Conservation (phyloP, 2,888 invertebrate species). For the Lithophane leautieri region DNA sequence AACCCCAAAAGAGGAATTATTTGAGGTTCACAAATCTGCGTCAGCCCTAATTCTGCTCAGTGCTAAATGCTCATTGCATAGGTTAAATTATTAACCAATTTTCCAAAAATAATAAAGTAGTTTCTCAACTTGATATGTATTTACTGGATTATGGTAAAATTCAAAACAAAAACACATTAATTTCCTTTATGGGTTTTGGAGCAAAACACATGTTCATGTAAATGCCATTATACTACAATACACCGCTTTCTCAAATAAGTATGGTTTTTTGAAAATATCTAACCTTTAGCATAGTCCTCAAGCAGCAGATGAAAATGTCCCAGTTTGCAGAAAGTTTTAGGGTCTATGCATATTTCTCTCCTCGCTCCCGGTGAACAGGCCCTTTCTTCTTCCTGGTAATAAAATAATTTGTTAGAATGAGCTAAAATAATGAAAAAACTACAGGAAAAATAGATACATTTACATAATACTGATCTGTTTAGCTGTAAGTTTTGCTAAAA, state of each 20-base stretch:
- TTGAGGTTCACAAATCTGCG: background rate
- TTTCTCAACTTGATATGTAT: background rate
- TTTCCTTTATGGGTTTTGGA: too few relatives aligned
- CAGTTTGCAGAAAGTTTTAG: slow-evolving; percentile 97
- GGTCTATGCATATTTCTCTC: slow-evolving; percentile 94
- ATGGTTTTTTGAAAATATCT: slow-evolving; percentile 12
- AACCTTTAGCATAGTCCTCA: slow-evolving; percentile 98
- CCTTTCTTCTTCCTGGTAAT: slow-evolving; percentile 85
- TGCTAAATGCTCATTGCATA: background rate
- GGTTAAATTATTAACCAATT: background rate
- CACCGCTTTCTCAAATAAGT: background rate
- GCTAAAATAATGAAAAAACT: background rate
- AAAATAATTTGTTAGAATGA: background rate
- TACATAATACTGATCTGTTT: background rate
- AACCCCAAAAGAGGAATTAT: background rate
- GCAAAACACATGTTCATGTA: background rate
- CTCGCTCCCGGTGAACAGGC: slow-evolving; percentile 86
- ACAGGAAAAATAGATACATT: background rate
- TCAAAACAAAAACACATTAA: background rate
- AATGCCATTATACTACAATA: background rate
- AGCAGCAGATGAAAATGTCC: slow-evolving; percentile 98
- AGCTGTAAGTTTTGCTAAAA: too few relatives aligned
- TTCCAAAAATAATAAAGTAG: background rate
- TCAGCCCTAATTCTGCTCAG: background rate
- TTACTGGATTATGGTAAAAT: background rate